These are phyloP conservation scores for Lutra lutra DNA, from an alignment of 2,797 vertebrate species.

Conservation along the genomic window DNA sequence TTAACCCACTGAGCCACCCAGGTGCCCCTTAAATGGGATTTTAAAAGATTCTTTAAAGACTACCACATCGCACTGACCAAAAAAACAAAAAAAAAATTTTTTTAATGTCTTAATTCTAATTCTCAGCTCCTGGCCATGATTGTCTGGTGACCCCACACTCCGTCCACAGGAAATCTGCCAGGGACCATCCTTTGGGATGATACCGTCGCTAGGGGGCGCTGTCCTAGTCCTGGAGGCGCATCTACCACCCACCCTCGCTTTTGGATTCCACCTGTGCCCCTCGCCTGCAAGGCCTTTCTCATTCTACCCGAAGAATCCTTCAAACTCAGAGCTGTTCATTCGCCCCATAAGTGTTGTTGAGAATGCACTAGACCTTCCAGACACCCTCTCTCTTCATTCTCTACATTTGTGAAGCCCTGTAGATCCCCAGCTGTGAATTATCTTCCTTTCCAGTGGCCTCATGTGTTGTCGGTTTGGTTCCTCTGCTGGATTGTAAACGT, in stretches of 20 bases:
- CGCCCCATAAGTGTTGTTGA: not conserved
- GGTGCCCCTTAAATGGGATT: not conserved
- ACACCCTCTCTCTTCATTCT: not conserved
- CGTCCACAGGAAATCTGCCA: not conserved
- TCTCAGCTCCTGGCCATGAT: not conserved
- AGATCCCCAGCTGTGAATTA: not conserved
- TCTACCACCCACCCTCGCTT: not conserved
- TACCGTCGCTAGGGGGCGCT: too few species aligned
- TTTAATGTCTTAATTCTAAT: not conserved
- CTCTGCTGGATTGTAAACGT: not conserved
- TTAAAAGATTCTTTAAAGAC: not conserved
- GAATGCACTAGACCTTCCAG: not conserved
- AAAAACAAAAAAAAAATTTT: not conserved
- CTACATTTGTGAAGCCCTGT: not conserved
- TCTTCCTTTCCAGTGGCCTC: not conserved
- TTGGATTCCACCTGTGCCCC: not conserved
- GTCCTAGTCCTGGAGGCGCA: not conserved
- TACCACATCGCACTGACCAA: not conserved
- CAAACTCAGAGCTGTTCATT: not conserved
- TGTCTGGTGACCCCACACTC: not conserved
- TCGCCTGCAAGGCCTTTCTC: not conserved
- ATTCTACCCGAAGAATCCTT: not conserved
- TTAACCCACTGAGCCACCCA: too few species aligned
- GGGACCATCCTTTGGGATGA: not conserved
- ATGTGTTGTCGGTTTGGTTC: not conserved